Conservation (phyloP, 2,888 invertebrate species). For the Tuberolachnus salignus region DNA sequence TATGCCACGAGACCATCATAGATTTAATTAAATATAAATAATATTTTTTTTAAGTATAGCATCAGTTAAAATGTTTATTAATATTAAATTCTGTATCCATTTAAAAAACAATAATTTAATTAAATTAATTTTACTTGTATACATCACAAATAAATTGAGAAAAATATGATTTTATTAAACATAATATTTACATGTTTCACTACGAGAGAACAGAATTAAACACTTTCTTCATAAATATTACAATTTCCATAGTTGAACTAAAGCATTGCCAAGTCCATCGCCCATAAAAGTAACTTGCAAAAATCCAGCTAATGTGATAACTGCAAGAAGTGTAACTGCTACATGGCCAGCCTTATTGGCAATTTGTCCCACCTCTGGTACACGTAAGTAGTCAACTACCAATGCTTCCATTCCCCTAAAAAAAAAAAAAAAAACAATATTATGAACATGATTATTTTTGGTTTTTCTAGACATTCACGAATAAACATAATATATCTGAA, state of each 20-base stretch:
- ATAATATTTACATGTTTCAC: conserved; percentile 38
- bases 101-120: not conserved
- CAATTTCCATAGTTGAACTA: conserved; percentile 45
- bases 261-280: conserved; percentile 39
- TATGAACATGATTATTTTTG: not conserved
- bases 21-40: too few relatives aligned
- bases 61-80: too few relatives aligned
- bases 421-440: conserved; percentile 4
- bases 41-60: too few relatives aligned
- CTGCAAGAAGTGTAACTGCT: conserved; percentile 7
- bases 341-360: conserved; percentile 45
- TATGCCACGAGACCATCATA: too few relatives aligned
- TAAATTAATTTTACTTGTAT: not conserved
- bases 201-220: conserved; percentile 5
- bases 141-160: not conserved
- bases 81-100: not conserved
- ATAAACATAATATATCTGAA: not conserved
- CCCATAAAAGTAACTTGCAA: conserved; percentile 46
- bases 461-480: not conserved
- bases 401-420: conserved; percentile 51
- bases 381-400: conserved; percentile 49
- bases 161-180: conserved; percentile 24
- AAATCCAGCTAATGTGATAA: conserved; percentile 46
- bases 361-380: conserved; percentile 41
- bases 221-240: conserved; percentile 9